phyloP scores from a whole-genome alignment of 2,113 vertebrate genomes.

The Tauraco erythrolophus region DNA sequence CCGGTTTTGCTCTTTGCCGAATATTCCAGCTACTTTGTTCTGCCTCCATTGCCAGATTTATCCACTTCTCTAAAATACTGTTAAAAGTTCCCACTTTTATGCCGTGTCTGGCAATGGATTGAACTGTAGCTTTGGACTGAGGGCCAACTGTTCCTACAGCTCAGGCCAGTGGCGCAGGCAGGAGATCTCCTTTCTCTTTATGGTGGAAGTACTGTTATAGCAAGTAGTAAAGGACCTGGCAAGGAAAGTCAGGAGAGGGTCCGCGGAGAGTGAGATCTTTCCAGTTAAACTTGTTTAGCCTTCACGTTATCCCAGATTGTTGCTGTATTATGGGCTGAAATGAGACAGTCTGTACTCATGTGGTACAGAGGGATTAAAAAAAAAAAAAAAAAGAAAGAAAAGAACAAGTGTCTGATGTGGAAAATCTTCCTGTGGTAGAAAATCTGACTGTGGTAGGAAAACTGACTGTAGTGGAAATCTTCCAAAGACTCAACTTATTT shows the following conservation, averaged over 20 bases:
- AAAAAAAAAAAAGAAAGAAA: background rate
- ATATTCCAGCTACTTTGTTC: background rate
- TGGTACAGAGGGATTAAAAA: background rate
- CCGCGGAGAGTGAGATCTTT: background rate
- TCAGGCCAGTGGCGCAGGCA: background rate
- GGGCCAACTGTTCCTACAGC: background rate
- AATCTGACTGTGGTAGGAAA: background rate
- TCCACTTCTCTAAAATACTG: background rate
- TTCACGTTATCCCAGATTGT: background rate
- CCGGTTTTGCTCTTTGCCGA: background rate
- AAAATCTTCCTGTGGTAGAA: background rate
- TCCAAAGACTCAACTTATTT: background rate
- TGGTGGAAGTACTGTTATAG: background rate
- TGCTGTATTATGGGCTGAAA: background rate
- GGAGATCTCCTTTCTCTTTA: background rate
- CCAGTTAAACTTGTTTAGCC: background rate
- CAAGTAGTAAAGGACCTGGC: background rate
- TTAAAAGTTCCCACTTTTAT: background rate
- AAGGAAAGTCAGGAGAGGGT: background rate
- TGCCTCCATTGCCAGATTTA: background rate
- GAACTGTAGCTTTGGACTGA: background rate
- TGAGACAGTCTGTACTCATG: background rate
- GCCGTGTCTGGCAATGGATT: background rate
- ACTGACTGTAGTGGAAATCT: background rate
- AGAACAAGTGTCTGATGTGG: background rate